Base-by-base conservation (phyloP, 1,140 invertebrate species). In the Pseudoatta argentina region DNA sequence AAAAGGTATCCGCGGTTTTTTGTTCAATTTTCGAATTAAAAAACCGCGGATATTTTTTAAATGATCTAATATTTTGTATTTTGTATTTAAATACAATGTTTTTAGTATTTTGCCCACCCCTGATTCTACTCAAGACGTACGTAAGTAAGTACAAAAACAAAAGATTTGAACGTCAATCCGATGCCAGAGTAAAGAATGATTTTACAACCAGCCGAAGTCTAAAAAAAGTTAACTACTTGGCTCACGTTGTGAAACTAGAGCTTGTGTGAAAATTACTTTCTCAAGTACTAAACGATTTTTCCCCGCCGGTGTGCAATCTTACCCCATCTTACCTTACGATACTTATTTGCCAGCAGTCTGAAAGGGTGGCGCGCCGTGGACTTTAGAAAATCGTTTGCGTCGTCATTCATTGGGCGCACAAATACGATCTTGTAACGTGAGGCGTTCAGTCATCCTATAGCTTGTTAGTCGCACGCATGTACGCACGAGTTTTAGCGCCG, bases 281-380 rank as follows among this genome's bases (percentile, higher is more conserved):
- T 69, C 21, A 48, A 12, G 18, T 44, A 5, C 24, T 78, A 78
- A 81, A 81, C 21, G 66, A 8, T 44, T 30, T 34, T 69, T 67
- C 34, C 21, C 16, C 30, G 51, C 21, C 14, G n/a, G 77, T 67
- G 77, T 67, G 77, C 51, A 81, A 81, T 71, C 78, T 57, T 59
- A 81, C 21, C 53, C 78, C 66, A 81, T 81, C 78, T 71, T 71
- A 57, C 78, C 78, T 71, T 71, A 57, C 78, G 66, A 34, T 81
- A 81, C 51, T 71, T 81, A 81, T 34, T 10, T 24, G n/a, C 8
- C 16, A n/a, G 30, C n/a, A 7, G 63, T 69, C 27, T 57, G 78
- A 18, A n/a, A 81, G 51, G 78, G 78, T 71, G 66, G 77, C 48
- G 55, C 24, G 18, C 12, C 39, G 34, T 59, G 24, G 55, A 79